Base-by-base conservation (phyloP, 1,140 invertebrate genomes). In the Apis florea region DNA sequence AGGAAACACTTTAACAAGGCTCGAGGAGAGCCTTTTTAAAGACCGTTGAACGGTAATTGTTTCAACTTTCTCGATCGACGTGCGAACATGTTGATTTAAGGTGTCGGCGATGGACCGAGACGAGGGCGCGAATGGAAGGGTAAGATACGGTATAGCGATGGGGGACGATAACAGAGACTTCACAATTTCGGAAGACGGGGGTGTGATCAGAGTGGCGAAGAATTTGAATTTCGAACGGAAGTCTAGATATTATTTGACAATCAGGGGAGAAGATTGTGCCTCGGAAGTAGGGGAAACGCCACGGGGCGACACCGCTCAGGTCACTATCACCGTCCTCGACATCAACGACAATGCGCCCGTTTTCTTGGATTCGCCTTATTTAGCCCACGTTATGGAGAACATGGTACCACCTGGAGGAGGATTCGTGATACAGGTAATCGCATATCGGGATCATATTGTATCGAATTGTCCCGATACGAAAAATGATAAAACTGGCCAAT, bases 301-400 rank as follows among this genome's bases (percentile, higher is more conserved):
- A 0, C 94, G 95, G 76, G 95, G 95, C 82, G 97, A 98, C 90
- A 96, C 95, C 10, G 96, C 97, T 19, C 95, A 96, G 91, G 93
- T 96, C 76, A 94, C 95, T 61, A 96, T 96, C 84, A 95, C 94
- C 56, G 96, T 99, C 9, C 95, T 96, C 47, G 98, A 99, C 93
- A 97, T 99, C 85, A 99, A 99, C 93, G 98, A 99, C 93, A 98
- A 98, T 90, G 96, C 97, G 12, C 98, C 98, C 2, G 96, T 97
- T 1, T 99, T 99, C 91, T 93, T 97, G 58, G 96, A 97, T 93
- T 98, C 97, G 0, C 97, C 98, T 0, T 99, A 99, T 91, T 92
- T 97, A 78, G 97, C 97, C 0, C 96, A 97, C 89, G 97, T 99
- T n/a, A 97, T 97, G 95, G 98, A 99, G 94, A 98, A 98, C 90